phyloP scores from a whole-genome alignment of 1,140 invertebrate genomes.

The Eubasilissa regina region DNA sequence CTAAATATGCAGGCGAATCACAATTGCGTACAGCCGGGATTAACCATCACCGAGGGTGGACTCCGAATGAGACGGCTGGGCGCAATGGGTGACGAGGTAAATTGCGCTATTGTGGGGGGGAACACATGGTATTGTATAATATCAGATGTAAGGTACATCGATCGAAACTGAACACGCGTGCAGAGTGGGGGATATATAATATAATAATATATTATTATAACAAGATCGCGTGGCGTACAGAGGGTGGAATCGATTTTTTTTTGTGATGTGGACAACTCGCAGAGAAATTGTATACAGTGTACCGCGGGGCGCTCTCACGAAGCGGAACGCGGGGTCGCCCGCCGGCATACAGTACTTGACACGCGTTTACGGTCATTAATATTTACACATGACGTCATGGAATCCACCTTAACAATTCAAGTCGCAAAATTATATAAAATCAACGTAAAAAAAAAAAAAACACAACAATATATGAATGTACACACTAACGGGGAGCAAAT shows the following conservation, averaged over 20 bases:
- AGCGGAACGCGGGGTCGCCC: neutral
- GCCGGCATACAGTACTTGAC: neutral
- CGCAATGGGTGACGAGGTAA: neutral
- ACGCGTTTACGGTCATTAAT: neutral
- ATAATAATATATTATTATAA: neutral
- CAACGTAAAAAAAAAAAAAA: too few relatives aligned
- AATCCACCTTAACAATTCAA: constrained; percentile 22
- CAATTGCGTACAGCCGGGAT: neutral
- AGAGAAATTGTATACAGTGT: neutral
- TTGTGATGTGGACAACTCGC: neutral
- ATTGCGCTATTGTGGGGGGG: neutral
- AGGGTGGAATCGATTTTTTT: constrained; percentile 35
- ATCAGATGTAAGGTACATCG: constrained; percentile 4
- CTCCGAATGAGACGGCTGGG: constrained; percentile 6
- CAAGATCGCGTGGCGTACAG: neutral
- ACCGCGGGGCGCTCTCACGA: neutral
- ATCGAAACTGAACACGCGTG: constrained; percentile 19
- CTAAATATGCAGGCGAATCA: neutral
- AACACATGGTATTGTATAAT: neutral
- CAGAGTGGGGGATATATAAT: constrained; percentile 7
- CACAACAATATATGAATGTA: too few relatives aligned
- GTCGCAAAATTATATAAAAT: too few relatives aligned
- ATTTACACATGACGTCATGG: constrained; percentile 42
- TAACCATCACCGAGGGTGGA: constrained; percentile 23
- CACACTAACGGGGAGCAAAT: too few relatives aligned